Evolutionary conservation across 2,888 invertebrate genomes (phyloP), one percentile per base, ranked within the genome.

Genomic region (Molanna angustata): DNA sequence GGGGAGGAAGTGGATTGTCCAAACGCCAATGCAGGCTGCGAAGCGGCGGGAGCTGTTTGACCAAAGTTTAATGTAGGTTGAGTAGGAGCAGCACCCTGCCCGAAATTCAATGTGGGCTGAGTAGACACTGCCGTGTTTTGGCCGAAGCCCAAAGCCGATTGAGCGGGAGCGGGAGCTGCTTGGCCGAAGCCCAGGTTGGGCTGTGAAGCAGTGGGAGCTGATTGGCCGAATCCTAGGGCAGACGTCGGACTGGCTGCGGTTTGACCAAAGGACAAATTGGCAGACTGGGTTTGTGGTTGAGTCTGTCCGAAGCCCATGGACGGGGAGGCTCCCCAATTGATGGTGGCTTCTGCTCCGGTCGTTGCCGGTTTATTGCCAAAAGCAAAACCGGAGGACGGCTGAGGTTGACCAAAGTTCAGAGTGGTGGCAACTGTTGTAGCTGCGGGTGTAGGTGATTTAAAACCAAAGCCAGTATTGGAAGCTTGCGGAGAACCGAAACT

Each of bases 361-460:
- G 47, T 21, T 1, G 45, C 41, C 4, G 53, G 49, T 7, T 19
- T 2, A 4, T 7, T 4, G 3, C 44, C 31, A 9, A 45, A 44
- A 2, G 39, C 13, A 19, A 45, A 44, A 7, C 45, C 39, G 4
- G 37, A 31, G 1, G 45, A 9, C 4, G 39, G 18, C 9, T 45
- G 37, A 9, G n/a, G 17, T 39, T 37, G 44, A 7, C 37, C 39
- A 39, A 45, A 45, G 9, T 20, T 19, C 13, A 32, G 32, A 14
- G 19, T 21, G 13, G 49, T 33, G 6, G 49, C 19, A 0, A 11
- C 20, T n/a, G 22, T 16, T 13, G 44, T 11, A 3, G 54, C 21
- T 27, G 42, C 44, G 7, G 49, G 21, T 1, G 49, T 39, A n/a
- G 53, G 49, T 2, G 54, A 49, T 18, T 31, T 44, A n/a, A 54